Base-by-base conservation (phyloP, 2,797 vertebrate genomes). In the Cirrhinus molitorella region DNA sequence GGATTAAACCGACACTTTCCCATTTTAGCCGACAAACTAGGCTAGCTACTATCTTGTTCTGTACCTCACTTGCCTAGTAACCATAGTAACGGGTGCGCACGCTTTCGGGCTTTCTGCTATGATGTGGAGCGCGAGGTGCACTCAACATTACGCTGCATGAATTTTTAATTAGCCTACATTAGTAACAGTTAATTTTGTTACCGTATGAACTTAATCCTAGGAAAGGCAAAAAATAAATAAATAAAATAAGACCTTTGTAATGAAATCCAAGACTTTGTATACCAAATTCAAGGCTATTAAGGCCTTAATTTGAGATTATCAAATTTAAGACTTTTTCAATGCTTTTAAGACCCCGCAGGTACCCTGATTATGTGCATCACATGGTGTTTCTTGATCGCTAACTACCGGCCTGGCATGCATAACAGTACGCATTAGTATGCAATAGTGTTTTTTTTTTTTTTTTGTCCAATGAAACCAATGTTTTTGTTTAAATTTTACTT, bases 301-400 rank as follows among this genome's bases (percentile, higher is more conserved):
- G 21, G n/a, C 55, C 55, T 57, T 59, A 23, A 59, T 12, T 59
- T 59, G 0, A 59, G 55, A 59, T 59, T 23, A 59, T 23, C 55
- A 57, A 57, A 57, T 57, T 57, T 57, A 57, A 57, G 55, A 57
- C 55, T 57, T 63, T 21, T 63, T 63, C 59, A 63, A 63, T 63
- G 59, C 59, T 61, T 61, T 61, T 61, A 61, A 61, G 57, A 28
- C 19, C n/a, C 57, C 16, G 57, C 23, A 23, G 57, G 57, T 61
- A 61, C 57, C 23, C 53, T 57, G 31, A n/a, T n/a, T n/a, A n/a
- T n/a, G n/a, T n/a, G n/a, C n/a, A n/a, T n/a, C n/a, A n/a, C n/a
- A n/a, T n/a, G n/a, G n/a, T n/a, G n/a, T n/a, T n/a, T n/a, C n/a
- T n/a, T n/a, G n/a, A n/a, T n/a, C n/a, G n/a, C n/a, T n/a, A n/a